A percentile compares a stretch with the other conserved stretches of the same genome.
These are phyloP conservation scores for Dasypolia templi DNA, from an alignment of 2,888 invertebrate species.

Conservation along the genomic window DNA sequence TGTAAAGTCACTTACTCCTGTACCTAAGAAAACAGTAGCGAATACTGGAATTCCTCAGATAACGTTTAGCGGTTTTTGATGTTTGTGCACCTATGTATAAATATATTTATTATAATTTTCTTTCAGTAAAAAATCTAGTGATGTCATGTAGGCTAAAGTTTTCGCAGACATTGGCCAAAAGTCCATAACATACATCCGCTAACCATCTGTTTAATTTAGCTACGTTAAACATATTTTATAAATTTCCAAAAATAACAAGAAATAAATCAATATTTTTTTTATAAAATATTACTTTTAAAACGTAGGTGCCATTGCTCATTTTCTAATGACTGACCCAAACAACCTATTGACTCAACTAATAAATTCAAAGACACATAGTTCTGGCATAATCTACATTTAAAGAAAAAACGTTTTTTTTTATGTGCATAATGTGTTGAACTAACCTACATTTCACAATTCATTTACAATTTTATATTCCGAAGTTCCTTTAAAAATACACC, in stretches of 20 bases:
- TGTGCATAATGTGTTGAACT: constrained; percentile 65
- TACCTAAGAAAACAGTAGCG: constrained; percentile 36
- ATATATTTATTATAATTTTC: constrained; percentile 12
- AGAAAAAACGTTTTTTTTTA: constrained; percentile 62
- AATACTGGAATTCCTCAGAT: constrained; percentile 35
- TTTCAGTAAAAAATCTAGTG: constrained; percentile 1
- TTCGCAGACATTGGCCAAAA: constrained; percentile 17
- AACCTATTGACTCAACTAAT: constrained; percentile 66
- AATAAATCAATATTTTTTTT: constrained; percentile 40
- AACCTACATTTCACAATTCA: constrained; percentile 69
- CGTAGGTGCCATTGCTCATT: constrained; percentile 66
- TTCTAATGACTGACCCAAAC: constrained; percentile 65
- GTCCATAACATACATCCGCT: constrained; percentile 16
- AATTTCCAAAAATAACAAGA: constrained; percentile 47
- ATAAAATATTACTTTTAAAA: constrained; percentile 55
- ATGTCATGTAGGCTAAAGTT: constrained; percentile 20
- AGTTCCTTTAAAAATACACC: constrained; percentile 51
- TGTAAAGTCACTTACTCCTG: constrained; percentile 40
- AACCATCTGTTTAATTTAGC: constrained; percentile 55
- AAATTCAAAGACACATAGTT: constrained; percentile 65
- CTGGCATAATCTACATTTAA: constrained; percentile 64
- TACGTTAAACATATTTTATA: constrained; percentile 47
- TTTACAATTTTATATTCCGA: constrained; percentile 71
- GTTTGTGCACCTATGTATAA: constrained; percentile 20
- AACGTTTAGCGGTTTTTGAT: constrained; percentile 36